Evolutionary conservation across 2,113 vertebrate species (phyloP).

Genomic region (Lathamus discolor): DNA sequence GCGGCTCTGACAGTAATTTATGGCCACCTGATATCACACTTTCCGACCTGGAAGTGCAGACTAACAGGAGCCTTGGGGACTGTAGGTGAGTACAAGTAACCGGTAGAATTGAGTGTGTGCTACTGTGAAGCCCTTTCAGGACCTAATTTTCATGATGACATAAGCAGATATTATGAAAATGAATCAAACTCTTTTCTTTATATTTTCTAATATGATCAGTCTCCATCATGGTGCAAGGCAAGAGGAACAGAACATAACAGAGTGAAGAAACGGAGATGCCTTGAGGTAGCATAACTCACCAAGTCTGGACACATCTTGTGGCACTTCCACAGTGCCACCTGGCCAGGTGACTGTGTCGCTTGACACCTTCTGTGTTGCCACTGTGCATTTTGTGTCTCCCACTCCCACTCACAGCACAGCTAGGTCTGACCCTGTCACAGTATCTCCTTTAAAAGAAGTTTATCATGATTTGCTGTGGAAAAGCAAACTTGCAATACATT

Average conservation of each 20-base stretch:
- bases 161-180: neutral
- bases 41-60: neutral
- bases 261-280: neutral
- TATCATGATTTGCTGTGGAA: neutral
- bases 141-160: neutral
- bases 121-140: neutral
- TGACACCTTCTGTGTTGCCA: neutral
- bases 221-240: neutral
- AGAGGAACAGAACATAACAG: neutral
- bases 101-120: neutral
- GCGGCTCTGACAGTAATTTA: neutral
- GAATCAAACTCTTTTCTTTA: neutral
- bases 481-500: neutral
- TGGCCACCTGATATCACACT: neutral
- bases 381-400: neutral
- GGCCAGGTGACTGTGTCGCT: no score
- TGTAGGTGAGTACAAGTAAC: neutral
- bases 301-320: neutral
- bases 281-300: accelerated
- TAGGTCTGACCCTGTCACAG: neutral
- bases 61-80: neutral
- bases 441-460: neutral
- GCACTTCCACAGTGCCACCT: neutral
- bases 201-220: neutral
- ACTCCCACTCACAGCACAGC: neutral